A percentile compares a stretch with the other conserved stretches of the same genome.
Conservation (phyloP, 2,797 vertebrate genomes). For the Bradypodion pumilum region DNA sequence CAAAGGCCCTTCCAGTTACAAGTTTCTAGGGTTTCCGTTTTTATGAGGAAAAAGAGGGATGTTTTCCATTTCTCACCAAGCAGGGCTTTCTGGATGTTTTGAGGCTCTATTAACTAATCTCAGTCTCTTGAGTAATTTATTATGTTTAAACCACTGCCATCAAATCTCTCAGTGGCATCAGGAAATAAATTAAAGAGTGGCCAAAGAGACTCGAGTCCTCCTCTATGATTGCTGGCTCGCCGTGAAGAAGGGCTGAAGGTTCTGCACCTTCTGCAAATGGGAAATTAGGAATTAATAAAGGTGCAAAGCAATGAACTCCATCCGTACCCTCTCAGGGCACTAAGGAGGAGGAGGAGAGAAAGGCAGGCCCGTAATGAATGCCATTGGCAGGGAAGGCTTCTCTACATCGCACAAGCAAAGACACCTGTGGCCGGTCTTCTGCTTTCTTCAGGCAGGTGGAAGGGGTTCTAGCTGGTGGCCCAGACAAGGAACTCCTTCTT, state of each 20-base stretch:
- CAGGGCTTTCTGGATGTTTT: constrained; percentile 69
- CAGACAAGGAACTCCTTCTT: background rate
- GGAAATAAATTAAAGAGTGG: constrained; percentile 81
- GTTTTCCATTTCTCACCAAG: constrained; percentile 71
- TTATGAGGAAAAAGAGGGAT: constrained; percentile 60
- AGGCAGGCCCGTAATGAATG: background rate
- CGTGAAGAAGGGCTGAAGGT: constrained; percentile 71
- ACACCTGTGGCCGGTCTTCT: background rate
- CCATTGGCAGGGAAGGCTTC: too few species aligned
- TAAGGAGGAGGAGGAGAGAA: background rate
- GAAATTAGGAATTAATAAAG: constrained; percentile 79
- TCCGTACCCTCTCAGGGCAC: background rate
- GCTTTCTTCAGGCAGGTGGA: too few species aligned
- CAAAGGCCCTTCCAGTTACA: too few species aligned
- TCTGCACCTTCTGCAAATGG: constrained; percentile 75
- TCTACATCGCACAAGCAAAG: too few species aligned
- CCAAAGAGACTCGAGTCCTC: constrained; percentile 75
- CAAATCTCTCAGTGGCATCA: constrained; percentile 74
- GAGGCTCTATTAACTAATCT: constrained; percentile 82
- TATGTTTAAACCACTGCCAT: constrained; percentile 80
- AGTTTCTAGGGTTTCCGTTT: background rate
- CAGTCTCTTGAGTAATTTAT: constrained; percentile 80
- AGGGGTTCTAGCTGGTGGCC: background rate
- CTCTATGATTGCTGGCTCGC: constrained; percentile 76
- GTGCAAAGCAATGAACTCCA: constrained; percentile 55